Evolutionary conservation across 2,113 vertebrate species (phyloP).

Genomic region (Alligator sinensis): DNA sequence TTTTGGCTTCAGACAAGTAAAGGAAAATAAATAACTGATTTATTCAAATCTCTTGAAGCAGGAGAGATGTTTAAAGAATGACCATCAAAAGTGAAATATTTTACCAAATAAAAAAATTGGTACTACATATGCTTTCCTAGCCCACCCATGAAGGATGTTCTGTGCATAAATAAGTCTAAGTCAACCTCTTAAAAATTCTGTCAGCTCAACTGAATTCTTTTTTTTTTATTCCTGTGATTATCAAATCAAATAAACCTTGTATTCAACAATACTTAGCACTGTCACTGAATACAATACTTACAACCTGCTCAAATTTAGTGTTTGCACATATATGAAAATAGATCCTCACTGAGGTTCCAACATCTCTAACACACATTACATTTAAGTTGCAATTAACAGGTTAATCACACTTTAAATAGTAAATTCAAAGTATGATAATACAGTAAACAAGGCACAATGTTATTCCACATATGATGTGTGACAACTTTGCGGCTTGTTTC

Average conservation of each 20-base stretch:
- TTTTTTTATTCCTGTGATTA: background rate
- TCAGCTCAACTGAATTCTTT: fast-evolving
- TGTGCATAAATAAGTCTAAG: background rate
- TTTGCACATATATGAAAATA: background rate
- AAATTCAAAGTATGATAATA: no score
- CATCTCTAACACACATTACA: no score
- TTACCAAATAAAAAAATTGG: background rate
- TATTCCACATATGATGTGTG: no score
- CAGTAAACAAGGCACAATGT: no score
- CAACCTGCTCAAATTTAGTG: background rate
- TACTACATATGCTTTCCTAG: background rate
- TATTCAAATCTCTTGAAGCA: background rate
- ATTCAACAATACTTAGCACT: background rate
- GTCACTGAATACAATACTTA: background rate
- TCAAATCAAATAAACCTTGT: background rate
- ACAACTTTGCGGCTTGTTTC: no score
- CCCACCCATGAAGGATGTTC: background rate
- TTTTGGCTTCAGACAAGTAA: background rate
- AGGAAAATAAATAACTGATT: background rate
- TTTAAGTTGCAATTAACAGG: no score
- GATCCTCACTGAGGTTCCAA: background rate
- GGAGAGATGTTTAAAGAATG: background rate
- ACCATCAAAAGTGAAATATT: background rate
- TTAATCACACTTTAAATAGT: no score
- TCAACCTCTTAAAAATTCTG: background rate